Base-by-base conservation (phyloP, 2,888 invertebrate genomes). In the Euplexia lucipara region DNA sequence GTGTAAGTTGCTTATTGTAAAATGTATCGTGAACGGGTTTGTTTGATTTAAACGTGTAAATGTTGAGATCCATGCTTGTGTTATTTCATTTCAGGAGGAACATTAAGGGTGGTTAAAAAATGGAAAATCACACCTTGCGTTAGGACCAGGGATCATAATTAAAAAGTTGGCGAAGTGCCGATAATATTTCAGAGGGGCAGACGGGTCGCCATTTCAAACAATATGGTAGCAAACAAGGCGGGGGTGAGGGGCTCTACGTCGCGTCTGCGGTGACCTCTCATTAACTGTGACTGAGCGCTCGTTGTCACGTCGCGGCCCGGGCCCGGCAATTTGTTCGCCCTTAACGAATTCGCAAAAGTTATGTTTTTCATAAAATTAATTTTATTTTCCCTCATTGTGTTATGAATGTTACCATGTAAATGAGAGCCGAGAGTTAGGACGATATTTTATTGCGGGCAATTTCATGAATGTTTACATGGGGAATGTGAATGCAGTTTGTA, bases 301-400 rank as follows among this genome's bases (percentile, higher is more conserved):
- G 90, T 88, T 87, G 90, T 90, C 92, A 91, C 92, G 90, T 91
- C 88, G 85, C 85, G 83, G 84, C 79, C 78, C 82, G 82, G 84
- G 83, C 87, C 82, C 79, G 74, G 79, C 86, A 89, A 91, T 91
- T 92, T 92, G 90, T 90, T 87, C 84, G 79, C 85, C 88, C 88
- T 86, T 86, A 90, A 90, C 88, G 84, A 89, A 90, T 91, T 88
- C 84, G 78, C 85, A 79, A 84, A 88, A 88, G 84, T 89, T 88
- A 91, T 89, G 89, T 86, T 88, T 91, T 89, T 88, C 88, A 88
- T 90, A 83, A 85, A 88, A 92, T 91, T 90, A 88, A 90, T 91
- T 91, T 88, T 83, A 90, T 90, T 90, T 87, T 70, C 74, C 82
- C 76, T 82, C 83, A 84, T 87, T 87, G 83, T 84, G 82, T 61